A percentile compares a stretch with the other conserved stretches of the same genome.
Evolutionary conservation across 2,797 vertebrate genomes (phyloP).

Genomic region (Falco rusticolus): DNA sequence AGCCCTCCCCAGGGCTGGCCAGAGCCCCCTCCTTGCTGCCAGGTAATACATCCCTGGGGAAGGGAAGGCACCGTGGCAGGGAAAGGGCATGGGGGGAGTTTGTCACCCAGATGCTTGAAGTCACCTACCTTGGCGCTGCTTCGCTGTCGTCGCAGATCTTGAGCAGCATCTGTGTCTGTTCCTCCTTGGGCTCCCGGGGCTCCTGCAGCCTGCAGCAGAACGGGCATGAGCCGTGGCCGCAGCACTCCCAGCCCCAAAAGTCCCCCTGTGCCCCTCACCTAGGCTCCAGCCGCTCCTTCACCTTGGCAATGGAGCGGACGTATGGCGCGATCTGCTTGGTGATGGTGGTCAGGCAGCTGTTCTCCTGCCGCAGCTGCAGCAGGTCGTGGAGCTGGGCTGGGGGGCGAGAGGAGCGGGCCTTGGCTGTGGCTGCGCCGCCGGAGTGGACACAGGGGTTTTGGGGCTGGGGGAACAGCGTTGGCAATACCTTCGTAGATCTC

Average conservation of each 20-base stretch:
- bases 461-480: accelerated
- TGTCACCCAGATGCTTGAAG: accelerated
- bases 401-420: not conserved
- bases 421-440: accelerated
- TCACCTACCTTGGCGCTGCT: slow-evolving; percentile 75
- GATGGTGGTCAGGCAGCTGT: slow-evolving; percentile 88
- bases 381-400: slow-evolving; percentile 87
- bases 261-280: slow-evolving; percentile 73
- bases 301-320: slow-evolving; percentile 91
- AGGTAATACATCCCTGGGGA: slow-evolving; percentile 65
- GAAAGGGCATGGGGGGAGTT: not conserved
- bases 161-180: slow-evolving; percentile 77
- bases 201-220: slow-evolving; percentile 79
- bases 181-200: slow-evolving; percentile 74
- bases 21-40: slow-evolving; percentile 25
- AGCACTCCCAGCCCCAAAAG: not conserved
- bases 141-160: slow-evolving; percentile 76
- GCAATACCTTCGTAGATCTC: slow-evolving; percentile 92
- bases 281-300: slow-evolving; percentile 92
- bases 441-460: accelerated
- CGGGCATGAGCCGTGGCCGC: not conserved
- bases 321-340: slow-evolving; percentile 92
- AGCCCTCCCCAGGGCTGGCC: slow-evolving; percentile 31
- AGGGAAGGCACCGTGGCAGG: not conserved
- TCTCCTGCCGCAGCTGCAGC: slow-evolving; percentile 92